Percentiles rank a stretch among this genome's conserved stretches.
Conservation (phyloP, 2,797 vertebrate genomes). For the Parotocinclus haroldoi region DNA sequence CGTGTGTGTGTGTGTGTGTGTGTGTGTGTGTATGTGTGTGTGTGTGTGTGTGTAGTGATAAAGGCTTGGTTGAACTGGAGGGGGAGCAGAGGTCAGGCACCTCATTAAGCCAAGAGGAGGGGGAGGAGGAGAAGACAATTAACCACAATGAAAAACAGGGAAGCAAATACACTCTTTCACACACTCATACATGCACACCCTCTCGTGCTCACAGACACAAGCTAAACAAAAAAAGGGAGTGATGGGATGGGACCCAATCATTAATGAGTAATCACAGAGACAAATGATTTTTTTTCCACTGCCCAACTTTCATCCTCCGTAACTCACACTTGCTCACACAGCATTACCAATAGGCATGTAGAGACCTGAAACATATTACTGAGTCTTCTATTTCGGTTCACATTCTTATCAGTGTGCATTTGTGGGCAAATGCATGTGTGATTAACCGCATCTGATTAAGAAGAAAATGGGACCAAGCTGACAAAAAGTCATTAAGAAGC, state of each 20-base stretch:
- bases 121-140: constrained; percentile 51
- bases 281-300: constrained; percentile 46
- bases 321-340: constrained; percentile 26
- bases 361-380: constrained; percentile 40
- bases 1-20: constrained; percentile 3
- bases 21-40: constrained; percentile 8
- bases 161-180: constrained; percentile 49
- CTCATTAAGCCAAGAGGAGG: constrained; percentile 52
- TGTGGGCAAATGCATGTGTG: constrained; percentile 21
- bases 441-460: background rate
- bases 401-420: constrained; percentile 8
- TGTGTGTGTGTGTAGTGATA: constrained; percentile 19
- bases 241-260: constrained; percentile 46
- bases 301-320: constrained; percentile 36
- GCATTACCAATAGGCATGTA: constrained; percentile 32
- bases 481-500: constrained; percentile 1
- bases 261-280: constrained; percentile 53
- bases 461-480: constrained; percentile 1
- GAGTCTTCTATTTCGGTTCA: constrained; percentile 14
- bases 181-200: constrained; percentile 31
- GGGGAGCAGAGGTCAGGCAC: constrained; percentile 48
- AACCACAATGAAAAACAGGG: constrained; percentile 47
- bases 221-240: constrained; percentile 45
- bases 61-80: constrained; percentile 39
- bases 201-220: constrained; percentile 39